phyloP scores from a whole-genome alignment of 1,140 invertebrate species.

The Apis dorsata region DNA sequence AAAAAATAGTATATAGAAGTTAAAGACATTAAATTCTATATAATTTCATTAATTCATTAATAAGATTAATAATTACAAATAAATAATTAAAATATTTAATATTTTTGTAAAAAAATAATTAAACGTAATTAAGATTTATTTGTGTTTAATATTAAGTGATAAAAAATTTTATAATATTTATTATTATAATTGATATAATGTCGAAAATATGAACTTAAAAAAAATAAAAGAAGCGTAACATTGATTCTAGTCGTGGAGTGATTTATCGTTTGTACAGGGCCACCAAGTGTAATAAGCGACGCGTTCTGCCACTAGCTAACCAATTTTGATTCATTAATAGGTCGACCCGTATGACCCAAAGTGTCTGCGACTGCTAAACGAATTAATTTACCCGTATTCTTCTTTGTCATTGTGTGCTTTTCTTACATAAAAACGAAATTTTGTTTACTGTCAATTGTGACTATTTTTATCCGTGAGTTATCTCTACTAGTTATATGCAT shows the following conservation, averaged over 20 bases:
- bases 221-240: neutral
- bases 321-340: slow-evolving; percentile 61
- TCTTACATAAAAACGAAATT: slow-evolving; percentile 2
- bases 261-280: slow-evolving; percentile 48
- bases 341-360: slow-evolving; percentile 53
- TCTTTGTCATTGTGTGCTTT: slow-evolving; percentile 4
- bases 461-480: slow-evolving; percentile 26
- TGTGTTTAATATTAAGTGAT: neutral
- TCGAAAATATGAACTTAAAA: neutral
- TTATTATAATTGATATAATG: neutral
- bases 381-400: slow-evolving; percentile 53
- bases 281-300: slow-evolving; percentile 51
- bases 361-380: slow-evolving; percentile 53
- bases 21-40: neutral
- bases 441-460: slow-evolving; percentile 24
- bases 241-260: slow-evolving; percentile 23
- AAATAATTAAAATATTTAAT: neutral
- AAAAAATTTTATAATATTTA: neutral
- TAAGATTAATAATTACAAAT: neutral
- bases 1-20: neutral
- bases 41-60: neutral
- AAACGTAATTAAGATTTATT: neutral
- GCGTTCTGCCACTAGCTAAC: slow-evolving; percentile 33
- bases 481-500: neutral
- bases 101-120: neutral